These are phyloP conservation scores for Cynoglossus semilaevis DNA, from an alignment of 2,113 vertebrate species.

Conservation along the genomic window DNA sequence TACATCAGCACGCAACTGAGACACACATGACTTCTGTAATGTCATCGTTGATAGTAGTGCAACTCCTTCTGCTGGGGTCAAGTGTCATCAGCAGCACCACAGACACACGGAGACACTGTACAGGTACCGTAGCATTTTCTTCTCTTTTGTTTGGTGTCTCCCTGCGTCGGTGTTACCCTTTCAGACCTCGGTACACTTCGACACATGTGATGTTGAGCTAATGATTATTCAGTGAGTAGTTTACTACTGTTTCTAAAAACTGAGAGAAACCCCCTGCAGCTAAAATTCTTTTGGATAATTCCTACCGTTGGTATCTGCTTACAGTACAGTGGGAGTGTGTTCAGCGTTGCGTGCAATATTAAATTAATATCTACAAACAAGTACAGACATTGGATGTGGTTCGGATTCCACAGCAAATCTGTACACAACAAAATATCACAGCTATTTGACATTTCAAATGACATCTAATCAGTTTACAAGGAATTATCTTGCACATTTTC, in stretches of 20 bases:
- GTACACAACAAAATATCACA: constrained; percentile 21
- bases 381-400: constrained; percentile 53
- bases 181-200: constrained; percentile 7
- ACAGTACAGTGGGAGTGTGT: constrained; percentile 36
- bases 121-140: constrained; percentile 46
- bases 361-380: constrained; percentile 52
- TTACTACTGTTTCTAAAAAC: constrained; percentile 37
- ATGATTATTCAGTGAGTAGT: constrained; percentile 45
- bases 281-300: constrained; percentile 67
- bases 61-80: constrained; percentile 55
- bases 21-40: constrained; percentile 41
- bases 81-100: constrained; percentile 36
- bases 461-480: constrained; percentile 18
- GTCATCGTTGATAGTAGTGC: constrained; percentile 49
- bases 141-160: constrained; percentile 3
- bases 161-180: not conserved
- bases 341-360: constrained; percentile 23
- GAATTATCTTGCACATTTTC: constrained; percentile 15
- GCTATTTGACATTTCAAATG: constrained; percentile 7
- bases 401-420: constrained; percentile 26
- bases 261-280: constrained; percentile 62
- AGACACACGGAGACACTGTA: constrained; percentile 58
- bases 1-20: constrained; percentile 36
- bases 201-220: constrained; percentile 30
- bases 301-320: constrained; percentile 52